Evolutionary conservation across 2,797 vertebrate species (phyloP).

Genomic region (Tolypeutes matacus): DNA sequence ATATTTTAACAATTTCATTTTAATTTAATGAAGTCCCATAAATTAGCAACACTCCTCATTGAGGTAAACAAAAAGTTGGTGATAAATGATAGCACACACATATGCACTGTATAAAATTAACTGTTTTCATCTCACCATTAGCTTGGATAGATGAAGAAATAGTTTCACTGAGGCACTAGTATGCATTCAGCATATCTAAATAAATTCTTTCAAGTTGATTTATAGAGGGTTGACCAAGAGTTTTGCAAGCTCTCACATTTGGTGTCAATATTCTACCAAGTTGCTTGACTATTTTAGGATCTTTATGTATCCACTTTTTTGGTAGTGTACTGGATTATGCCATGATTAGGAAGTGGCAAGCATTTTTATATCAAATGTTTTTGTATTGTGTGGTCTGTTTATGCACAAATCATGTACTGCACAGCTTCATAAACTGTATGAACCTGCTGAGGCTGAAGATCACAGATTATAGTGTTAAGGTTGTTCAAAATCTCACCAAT

Average conservation of each 20-base stretch:
- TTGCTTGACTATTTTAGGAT: conserved; percentile 98
- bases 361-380: conserved; percentile 99
- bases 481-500: no score
- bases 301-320: conserved; percentile 99
- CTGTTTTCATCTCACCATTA: conserved; percentile 90
- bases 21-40: no score
- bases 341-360: conserved; percentile 98
- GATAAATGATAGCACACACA: no score
- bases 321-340: conserved; percentile 99
- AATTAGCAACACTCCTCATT: no score
- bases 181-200: conserved; percentile 99
- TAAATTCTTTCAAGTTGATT: conserved; percentile 99
- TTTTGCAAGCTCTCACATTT: conserved; percentile 98
- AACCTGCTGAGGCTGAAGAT: conserved; percentile 99
- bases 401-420: conserved; percentile 99
- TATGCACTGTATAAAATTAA: no score
- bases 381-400: conserved; percentile 98
- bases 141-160: conserved; percentile 97
- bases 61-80: no score
- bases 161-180: conserved; percentile 99
- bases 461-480: conserved; percentile 99
- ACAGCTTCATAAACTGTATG: conserved; percentile 99
- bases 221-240: conserved; percentile 98
- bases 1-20: no score
- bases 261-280: conserved; percentile 99